Evolutionary conservation across 1,140 invertebrate genomes (phyloP), one percentile per base, ranked within the genome.

Genomic region (Bombus turneri): DNA sequence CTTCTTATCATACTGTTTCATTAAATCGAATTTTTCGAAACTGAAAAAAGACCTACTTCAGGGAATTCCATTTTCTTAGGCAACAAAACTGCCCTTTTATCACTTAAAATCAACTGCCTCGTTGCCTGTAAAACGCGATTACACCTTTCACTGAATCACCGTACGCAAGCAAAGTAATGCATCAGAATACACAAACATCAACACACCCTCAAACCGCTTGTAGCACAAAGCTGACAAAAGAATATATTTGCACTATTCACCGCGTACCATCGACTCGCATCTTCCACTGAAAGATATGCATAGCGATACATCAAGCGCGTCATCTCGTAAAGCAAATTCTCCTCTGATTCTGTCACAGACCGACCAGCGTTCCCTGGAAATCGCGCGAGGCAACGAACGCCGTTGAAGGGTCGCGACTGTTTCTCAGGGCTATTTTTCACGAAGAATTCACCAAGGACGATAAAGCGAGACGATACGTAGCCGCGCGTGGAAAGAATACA

Each of bases 261-360:
- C 22, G 25, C 9, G 12, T 13, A 1, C 39, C 25, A 73, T 41
- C 71, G 18, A 47, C n/a, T 34, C n/a, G n/a, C 43, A n/a, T 31
- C 9, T 34, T 34, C 41, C 41, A 5, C 10, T 25, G 3, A 47
- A 74, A 31, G 41, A 47, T 31, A 73, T 47, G 43, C 72, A 73
- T 22, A 31, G 72, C 18, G 39, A 74, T 74, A 13, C 43, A 53
- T 74, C 73, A 53, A 18, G 41, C 73, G 43, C 43, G 41, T 53
- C 73, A 53, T 74, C 73, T 74, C 31, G 43, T 74, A 53, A 53
- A 74, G 15, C 31, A 43, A 75, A 75, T 53, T 75, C 22, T 10
- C 22, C n/a, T 22, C 22, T 53, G 43, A 34, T 74, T 31, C n/a
- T 34, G 10, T 59, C 74, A 57, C 12, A 1, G 25, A 28, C 47